These are phyloP conservation scores for Yponomeuta plumbellus DNA, from an alignment of 2,888 invertebrate species.

Conservation along the genomic window DNA sequence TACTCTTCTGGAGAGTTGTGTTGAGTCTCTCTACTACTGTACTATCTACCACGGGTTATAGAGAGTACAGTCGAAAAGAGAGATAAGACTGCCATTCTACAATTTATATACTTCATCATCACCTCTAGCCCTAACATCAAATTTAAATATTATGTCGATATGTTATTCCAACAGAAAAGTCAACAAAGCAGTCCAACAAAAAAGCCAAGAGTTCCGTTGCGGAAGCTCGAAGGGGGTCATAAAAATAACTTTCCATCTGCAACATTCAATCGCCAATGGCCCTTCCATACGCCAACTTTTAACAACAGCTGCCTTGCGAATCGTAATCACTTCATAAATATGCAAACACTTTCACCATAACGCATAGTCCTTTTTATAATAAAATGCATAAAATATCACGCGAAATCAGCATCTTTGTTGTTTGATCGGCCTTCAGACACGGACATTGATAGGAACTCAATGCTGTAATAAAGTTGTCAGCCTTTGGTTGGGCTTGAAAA, in stretches of 20 bases:
- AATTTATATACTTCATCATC: neutral
- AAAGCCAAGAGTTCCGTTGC: neutral
- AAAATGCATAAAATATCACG: constrained; percentile 21
- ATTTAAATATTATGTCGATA: neutral
- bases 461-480: neutral
- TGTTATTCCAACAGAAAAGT: neutral
- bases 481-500: constrained; percentile 6
- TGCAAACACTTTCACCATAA: constrained; percentile 58
- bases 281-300: neutral
- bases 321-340: constrained; percentile 51
- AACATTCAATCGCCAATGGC: neutral
- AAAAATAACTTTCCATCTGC: neutral
- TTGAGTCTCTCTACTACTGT: no score
- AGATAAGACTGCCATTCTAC: no score
- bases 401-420: neutral
- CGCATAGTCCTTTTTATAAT: constrained; percentile 49
- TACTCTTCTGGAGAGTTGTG: no score
- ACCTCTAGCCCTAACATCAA: neutral
- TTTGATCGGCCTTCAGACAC: neutral
- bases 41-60: no score
- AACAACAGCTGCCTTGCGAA: neutral
- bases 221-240: neutral
- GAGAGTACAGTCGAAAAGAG: no score
- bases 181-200: neutral
- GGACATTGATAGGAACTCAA: neutral